Conservation (phyloP, 2,113 vertebrate species). For the Oncorhynchus masou region DNA sequence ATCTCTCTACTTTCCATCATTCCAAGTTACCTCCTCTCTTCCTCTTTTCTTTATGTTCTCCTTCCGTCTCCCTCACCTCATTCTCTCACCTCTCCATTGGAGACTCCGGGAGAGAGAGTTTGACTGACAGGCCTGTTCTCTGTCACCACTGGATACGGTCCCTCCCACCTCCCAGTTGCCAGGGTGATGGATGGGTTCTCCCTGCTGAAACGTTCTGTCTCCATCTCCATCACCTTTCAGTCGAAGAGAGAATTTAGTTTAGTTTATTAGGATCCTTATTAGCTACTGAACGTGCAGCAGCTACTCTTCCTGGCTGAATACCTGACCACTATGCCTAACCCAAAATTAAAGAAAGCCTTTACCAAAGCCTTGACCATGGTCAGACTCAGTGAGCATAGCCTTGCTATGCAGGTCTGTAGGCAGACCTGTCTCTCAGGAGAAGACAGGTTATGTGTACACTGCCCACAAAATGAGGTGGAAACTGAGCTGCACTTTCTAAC, state of each 20-base stretch:
- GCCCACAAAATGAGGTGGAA: too few relatives aligned
- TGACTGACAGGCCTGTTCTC: constrained; percentile 52
- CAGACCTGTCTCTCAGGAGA: too few relatives aligned
- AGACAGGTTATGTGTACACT: too few relatives aligned
- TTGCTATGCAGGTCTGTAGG: too few relatives aligned
- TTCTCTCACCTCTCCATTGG: constrained; percentile 1
- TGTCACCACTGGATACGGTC: constrained; percentile 39
- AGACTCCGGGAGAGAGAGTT: constrained; percentile 22
- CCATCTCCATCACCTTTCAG: constrained; percentile 54
- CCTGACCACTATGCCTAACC: too few relatives aligned
- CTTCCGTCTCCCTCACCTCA: constrained; percentile 25
- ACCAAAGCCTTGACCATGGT: too few relatives aligned
- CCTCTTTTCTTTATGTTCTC: background rate
- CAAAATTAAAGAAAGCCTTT: too few relatives aligned
- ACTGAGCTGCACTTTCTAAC: too few relatives aligned
- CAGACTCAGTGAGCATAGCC: too few relatives aligned
- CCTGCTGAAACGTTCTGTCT: constrained; percentile 48
- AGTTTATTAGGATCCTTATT: too few relatives aligned
- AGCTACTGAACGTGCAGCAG: too few relatives aligned
- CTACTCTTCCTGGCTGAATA: too few relatives aligned
- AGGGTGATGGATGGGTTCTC: constrained; percentile 67
- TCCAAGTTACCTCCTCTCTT: background rate
- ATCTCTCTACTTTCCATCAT: background rate
- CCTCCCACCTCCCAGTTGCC: constrained; percentile 55
- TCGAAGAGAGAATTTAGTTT: constrained; percentile 8